Evolutionary conservation across 2,888 invertebrate genomes (phyloP), one percentile per base, ranked within the genome.

Genomic region (Oscheius sp.): DNA sequence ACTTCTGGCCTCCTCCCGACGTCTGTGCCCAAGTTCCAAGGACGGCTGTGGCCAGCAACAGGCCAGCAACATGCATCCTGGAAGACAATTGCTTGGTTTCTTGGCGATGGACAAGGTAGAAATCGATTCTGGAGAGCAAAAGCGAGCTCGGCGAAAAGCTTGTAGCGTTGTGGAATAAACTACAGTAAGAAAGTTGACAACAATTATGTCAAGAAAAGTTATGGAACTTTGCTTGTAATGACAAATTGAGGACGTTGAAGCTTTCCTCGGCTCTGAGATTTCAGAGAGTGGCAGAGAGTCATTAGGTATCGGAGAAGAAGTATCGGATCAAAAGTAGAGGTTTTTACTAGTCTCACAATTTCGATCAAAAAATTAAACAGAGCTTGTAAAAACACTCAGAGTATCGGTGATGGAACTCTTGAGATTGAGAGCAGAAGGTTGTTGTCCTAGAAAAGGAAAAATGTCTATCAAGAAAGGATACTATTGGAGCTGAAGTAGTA

Each of bases 41-140:
- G 65, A 47, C 32, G 3, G 42, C 42, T 9, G 65, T 33, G 50
- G 29, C 65, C 50, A 55, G 32, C n/a, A 63, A 32, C 13, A 68
- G 35, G 68, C 53, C 29, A 7, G 55, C 11, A 13, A 55, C 29
- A 33, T 55, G 42, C 68, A 68, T 68, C 63, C 63, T 63, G 63
- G 48, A 63, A 48, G 48, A 47, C 3, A 33, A 59, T 21, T 42
- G 3, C 42, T 11, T 13, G 13, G 58, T 33, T 42, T 21, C 5
- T 9, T 58, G 29, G 33, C 3, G 32, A 58, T 29, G 29, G 35
- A 58, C 29, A 29, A 32, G 29, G 32, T 33, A 53, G 13, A 33
- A 58, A 58, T 33, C 29, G 33, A 58, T 11, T 29, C 5, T 58
- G 11, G 58, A 58, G 29, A 58, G 32, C 3, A 32, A 33, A 33